Evolutionary conservation across 1,140 invertebrate species (phyloP).

Genomic region (Druon quercuslanigerum): DNA sequence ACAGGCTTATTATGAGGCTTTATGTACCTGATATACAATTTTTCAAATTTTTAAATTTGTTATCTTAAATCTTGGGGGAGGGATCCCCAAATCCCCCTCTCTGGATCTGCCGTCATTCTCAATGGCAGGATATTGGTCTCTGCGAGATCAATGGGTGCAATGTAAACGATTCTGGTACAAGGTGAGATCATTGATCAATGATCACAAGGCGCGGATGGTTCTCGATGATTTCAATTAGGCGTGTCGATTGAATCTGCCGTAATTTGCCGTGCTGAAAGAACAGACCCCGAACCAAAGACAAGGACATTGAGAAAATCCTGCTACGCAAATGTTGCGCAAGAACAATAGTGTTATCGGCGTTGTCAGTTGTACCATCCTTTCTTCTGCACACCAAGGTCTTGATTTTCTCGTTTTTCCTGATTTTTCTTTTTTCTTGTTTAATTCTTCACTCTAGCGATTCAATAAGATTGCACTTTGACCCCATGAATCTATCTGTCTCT

Average conservation of each 20-base stretch:
- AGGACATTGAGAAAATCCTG: neutral
- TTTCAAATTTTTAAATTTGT: no score
- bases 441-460: no score
- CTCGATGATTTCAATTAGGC: conserved; percentile 16
- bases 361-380: neutral
- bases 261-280: neutral
- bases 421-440: neutral
- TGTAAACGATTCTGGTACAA: conserved; percentile 25
- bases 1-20: no score
- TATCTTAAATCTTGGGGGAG: no score
- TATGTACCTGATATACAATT: no score
- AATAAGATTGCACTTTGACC: no score
- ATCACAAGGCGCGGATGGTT: conserved; percentile 12
- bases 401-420: neutral
- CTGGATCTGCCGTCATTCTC: neutral
- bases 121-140: conserved; percentile 22
- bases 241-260: conserved; percentile 15
- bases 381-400: neutral
- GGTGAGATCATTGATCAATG: conserved; percentile 17
- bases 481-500: no score
- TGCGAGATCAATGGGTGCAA: conserved; percentile 15
- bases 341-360: neutral
- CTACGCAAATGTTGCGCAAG: neutral
- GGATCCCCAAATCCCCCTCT: no score
- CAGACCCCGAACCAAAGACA: neutral